A percentile compares a stretch with the other conserved stretches of the same genome.
phyloP scores from a whole-genome alignment of 2,797 vertebrate species.

The Chanos chanos region DNA sequence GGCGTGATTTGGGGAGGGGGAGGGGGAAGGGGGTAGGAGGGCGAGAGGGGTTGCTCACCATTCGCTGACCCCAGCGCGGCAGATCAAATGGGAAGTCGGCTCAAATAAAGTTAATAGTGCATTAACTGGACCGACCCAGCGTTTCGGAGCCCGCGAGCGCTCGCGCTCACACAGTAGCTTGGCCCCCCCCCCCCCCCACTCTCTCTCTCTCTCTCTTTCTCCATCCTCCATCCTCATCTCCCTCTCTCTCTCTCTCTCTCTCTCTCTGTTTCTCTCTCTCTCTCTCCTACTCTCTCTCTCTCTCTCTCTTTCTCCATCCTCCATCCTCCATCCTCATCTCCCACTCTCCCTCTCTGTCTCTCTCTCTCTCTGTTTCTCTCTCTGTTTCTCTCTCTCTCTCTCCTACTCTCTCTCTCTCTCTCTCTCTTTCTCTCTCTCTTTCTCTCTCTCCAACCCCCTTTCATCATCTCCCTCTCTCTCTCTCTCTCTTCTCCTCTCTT shows the following conservation, averaged over 20 bases:
- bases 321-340: no score
- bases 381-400: neutral
- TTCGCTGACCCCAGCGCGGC: conserved; percentile 77
- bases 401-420: neutral
- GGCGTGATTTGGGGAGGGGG: conserved; percentile 64
- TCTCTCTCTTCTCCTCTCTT: conserved; percentile 32
- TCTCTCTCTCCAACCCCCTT: no score
- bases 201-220: neutral
- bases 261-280: neutral
- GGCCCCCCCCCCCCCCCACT: neutral
- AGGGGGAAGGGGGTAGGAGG: conserved; percentile 70
- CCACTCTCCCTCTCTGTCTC: conserved; percentile 42
- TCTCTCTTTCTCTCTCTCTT: neutral
- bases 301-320: neutral
- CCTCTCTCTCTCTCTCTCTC: neutral
- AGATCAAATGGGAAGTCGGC: conserved; percentile 84
- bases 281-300: conserved; percentile 1
- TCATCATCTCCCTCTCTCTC: conserved; percentile 38
- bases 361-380: neutral
- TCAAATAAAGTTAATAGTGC: conserved; percentile 87
- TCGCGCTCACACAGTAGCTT: conserved; percentile 22
- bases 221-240: neutral
- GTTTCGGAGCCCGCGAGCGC: conserved; percentile 64
- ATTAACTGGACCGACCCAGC: conserved; percentile 75
- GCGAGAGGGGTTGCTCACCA: conserved; percentile 75